Base-by-base conservation (phyloP, 1,140 invertebrate species). In the Colletes latitarsis region DNA sequence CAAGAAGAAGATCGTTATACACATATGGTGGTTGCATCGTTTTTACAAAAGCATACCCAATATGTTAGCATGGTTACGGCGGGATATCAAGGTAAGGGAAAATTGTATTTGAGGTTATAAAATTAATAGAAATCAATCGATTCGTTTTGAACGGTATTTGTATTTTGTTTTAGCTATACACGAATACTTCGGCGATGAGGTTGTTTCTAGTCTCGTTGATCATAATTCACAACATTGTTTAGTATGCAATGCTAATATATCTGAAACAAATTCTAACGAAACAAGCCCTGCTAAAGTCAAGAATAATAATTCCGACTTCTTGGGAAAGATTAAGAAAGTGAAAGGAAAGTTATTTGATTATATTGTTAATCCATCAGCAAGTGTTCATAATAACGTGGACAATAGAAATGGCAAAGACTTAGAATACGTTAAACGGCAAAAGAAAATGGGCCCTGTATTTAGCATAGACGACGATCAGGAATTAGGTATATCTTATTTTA, bases 1-100 rank as follows among this genome's bases (percentile, higher is more conserved):
- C 96, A 98, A 88, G 98, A 99, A 90, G 98, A 99, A 93, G 99
- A 99, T 92, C 97, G 97, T 89, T 99, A 98, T 92, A 98, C 99
- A 6, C 97, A 99, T 89, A 99, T 99, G 99, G 98, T 99, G 43
- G 97, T 99, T 12, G 98, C 98, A 10, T 98, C 98, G 77, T 99
- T 99, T 93, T 94, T 99, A 55, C 98, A 99, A 93, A 97, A 98
- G 91, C 97, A 98, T 89, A 97, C 97, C 0, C 96, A 97, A 83
- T 98, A 98, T 92, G 97, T 99, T 43, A 98, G 98, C 76, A 95
- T 99, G 93, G 95, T 99, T 12, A 96, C 96, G 85, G 98, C 98
- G 80, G 99, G 99, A 14, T 99, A 99, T 94, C 95, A 96, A 94
- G 96, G 94, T 94, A 84, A 19, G 53, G 15, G n/a, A 69, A 74